These are phyloP conservation scores for Dasyprocta punctata DNA, from an alignment of 2,113 vertebrate species.

Conservation along the genomic window DNA sequence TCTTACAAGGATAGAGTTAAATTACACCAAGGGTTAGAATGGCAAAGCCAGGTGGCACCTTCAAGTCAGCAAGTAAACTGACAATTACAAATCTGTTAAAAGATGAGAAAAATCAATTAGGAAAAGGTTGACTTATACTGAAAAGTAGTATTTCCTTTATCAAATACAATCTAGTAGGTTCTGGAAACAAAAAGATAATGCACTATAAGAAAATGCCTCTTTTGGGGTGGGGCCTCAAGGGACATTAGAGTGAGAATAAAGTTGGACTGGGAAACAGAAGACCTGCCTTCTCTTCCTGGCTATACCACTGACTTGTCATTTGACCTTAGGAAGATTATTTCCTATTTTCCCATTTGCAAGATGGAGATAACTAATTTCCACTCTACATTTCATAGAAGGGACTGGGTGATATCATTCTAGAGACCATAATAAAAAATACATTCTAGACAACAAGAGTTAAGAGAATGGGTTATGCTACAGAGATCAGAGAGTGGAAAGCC, in stretches of 20 bases:
- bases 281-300: not conserved
- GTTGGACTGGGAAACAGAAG: not conserved
- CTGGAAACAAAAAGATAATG: slow-evolving; percentile 34
- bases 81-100: slow-evolving; percentile 84
- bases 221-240: not conserved
- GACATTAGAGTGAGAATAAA: not conserved
- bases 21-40: slow-evolving; percentile 81
- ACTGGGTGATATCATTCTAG: not conserved
- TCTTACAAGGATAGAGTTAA: slow-evolving; percentile 79
- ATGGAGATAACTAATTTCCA: not conserved
- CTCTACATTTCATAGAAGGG: not conserved
- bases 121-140: slow-evolving; percentile 81
- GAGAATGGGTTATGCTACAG: not conserved
- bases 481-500: not conserved
- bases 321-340: slow-evolving; percentile 46
- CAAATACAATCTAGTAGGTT: slow-evolving; percentile 70
- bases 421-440: not conserved
- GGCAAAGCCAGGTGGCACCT: slow-evolving; percentile 76
- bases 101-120: slow-evolving; percentile 84
- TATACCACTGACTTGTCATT: not conserved
- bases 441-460: not conserved
- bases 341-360: slow-evolving; percentile 43
- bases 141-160: slow-evolving; percentile 81
- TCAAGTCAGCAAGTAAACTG: slow-evolving; percentile 80
- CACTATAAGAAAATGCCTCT: not conserved